Percentiles rank a stretch among this genome's conserved stretches.
Evolutionary conservation across 2,888 invertebrate genomes (phyloP).

Genomic region (Drosophila gaucha): DNA sequence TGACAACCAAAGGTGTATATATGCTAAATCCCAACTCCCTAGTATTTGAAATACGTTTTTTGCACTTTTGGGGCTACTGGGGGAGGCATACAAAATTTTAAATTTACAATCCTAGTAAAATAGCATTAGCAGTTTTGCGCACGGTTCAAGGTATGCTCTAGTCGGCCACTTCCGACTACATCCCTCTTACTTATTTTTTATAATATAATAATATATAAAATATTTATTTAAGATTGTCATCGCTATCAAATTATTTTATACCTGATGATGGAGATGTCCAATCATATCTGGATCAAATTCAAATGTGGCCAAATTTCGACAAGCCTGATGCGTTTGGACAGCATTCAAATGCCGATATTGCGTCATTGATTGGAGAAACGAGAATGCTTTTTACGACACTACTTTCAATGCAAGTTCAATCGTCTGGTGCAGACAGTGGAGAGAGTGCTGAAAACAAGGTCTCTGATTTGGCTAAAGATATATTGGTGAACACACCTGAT

Average conservation of each 20-base stretch:
- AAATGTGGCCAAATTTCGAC: constrained; percentile 91
- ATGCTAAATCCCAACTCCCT: too few relatives aligned
- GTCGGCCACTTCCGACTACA: too few relatives aligned
- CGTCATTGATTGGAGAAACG: constrained; percentile 93
- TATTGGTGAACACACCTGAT: constrained; percentile 89
- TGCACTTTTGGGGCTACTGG: too few relatives aligned
- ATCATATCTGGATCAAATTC: constrained; percentile 92
- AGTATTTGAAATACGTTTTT: too few relatives aligned
- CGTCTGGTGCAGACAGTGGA: constrained; percentile 85
- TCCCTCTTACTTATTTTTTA: too few relatives aligned
- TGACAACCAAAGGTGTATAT: too few relatives aligned
- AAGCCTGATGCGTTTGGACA: constrained; percentile 95
- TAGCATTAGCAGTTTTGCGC: too few relatives aligned
- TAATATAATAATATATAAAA: background rate
- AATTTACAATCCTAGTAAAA: too few relatives aligned
- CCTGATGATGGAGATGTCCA: constrained; percentile 93
- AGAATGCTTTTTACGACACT: constrained; percentile 91
- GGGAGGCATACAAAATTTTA: too few relatives aligned
- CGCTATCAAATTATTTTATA: constrained; percentile 91
- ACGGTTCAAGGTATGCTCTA: too few relatives aligned
- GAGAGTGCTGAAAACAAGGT: constrained; percentile 87
- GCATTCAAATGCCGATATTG: constrained; percentile 95
- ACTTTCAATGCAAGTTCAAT: constrained; percentile 90
- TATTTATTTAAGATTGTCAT: constrained; percentile 87
- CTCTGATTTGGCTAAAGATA: constrained; percentile 88